phyloP scores from a whole-genome alignment of 2,113 vertebrate genomes.

The Copsychus sechellarum region DNA sequence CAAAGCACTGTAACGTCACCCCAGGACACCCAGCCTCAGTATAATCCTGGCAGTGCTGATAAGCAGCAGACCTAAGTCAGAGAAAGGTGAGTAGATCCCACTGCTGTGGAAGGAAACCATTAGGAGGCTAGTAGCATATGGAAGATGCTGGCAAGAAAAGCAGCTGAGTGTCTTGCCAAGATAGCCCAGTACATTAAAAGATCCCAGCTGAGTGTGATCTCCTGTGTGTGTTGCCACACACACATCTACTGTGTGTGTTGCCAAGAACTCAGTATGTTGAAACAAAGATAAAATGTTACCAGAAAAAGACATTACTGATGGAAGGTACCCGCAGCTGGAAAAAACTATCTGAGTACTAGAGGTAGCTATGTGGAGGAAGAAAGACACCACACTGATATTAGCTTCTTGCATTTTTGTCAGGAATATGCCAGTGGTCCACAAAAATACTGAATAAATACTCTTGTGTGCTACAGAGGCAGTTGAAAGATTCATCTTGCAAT shows the following conservation, averaged over 20 bases:
- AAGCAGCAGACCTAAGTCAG: not conserved
- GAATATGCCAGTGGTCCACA: not conserved
- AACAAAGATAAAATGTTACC: not conserved
- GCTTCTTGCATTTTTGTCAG: not conserved
- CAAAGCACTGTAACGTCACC: too few species aligned
- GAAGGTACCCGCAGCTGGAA: not conserved
- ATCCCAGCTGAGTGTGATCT: accelerated
- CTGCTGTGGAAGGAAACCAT: not conserved
- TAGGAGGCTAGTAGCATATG: not conserved
- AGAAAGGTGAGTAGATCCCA: not conserved
- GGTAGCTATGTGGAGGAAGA: not conserved
- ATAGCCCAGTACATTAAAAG: not conserved
- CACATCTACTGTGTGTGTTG: not conserved
- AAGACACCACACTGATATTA: not conserved
- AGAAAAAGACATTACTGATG: not conserved
- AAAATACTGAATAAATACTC: not conserved
- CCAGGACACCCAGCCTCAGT: not conserved
- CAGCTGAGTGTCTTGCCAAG: not conserved
- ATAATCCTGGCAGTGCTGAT: not conserved
- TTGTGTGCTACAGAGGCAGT: accelerated
- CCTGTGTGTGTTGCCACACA: not conserved
- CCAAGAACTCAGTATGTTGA: not conserved
- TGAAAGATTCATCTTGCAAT: not conserved
- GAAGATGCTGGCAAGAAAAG: not conserved
- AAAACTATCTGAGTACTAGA: not conserved